A percentile compares a stretch with the other conserved stretches of the same genome.
These are phyloP conservation scores for Blastomussa wellsi DNA, from an alignment of 92 coral and sea anemone genomes.

Conservation along the genomic window DNA sequence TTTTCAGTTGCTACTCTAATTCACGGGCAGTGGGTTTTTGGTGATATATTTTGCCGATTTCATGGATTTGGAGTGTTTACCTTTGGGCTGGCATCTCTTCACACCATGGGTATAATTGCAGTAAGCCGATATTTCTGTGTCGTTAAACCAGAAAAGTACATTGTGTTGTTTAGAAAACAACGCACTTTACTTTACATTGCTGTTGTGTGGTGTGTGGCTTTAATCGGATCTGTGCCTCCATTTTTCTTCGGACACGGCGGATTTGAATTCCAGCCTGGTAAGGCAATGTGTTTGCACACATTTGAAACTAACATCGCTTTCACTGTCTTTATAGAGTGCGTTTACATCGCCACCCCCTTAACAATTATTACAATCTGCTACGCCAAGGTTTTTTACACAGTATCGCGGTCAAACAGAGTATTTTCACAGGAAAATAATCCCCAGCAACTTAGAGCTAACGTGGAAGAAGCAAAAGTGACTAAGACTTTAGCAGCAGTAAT, in stretches of 20 bases:
- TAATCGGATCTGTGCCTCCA: slow-evolving; percentile 64
- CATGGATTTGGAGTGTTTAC: slow-evolving; percentile 65
- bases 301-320: slow-evolving; percentile 65
- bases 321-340: slow-evolving; percentile 52
- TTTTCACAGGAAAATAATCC: slow-evolving; percentile 43
- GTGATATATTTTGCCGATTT: slow-evolving; percentile 44
- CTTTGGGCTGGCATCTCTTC: slow-evolving; percentile 57
- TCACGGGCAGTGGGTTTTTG: slow-evolving; percentile 51
- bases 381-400: slow-evolving; percentile 49
- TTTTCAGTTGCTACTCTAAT: slow-evolving; percentile 48
- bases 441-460: slow-evolving; percentile 63
- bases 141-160: slow-evolving; percentile 41
- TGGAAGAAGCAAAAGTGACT: slow-evolving; percentile 79
- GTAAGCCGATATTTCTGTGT: slow-evolving; percentile 62
- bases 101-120: slow-evolving; percentile 69
- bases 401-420: slow-evolving; percentile 50
- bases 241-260: slow-evolving; percentile 36
- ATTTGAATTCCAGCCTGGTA: slow-evolving; percentile 70
- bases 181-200: slow-evolving; percentile 32
- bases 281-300: slow-evolving; percentile 66
- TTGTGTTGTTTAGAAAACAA: slow-evolving; percentile 33
- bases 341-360: slow-evolving; percentile 53
- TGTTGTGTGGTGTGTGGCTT: slow-evolving; percentile 39
- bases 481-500: slow-evolving; percentile 72
- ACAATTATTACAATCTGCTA: slow-evolving; percentile 54